phyloP scores from a whole-genome alignment of 2,113 vertebrate genomes.

The Tachycineta bicolor region DNA sequence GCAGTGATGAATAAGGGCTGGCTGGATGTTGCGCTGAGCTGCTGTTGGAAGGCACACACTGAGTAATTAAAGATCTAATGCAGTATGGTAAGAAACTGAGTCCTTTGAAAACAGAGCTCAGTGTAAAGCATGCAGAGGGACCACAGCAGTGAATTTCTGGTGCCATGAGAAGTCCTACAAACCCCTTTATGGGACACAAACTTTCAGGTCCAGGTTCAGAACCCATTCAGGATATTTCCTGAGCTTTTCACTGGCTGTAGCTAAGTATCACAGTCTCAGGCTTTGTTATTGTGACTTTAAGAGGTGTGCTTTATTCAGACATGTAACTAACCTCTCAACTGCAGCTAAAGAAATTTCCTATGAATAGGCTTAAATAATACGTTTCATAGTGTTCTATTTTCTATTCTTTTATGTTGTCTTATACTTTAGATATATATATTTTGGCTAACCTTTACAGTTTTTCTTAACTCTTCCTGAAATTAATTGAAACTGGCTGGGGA shows the following conservation, averaged over 20 bases:
- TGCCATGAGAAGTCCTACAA: background rate
- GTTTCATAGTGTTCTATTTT: background rate
- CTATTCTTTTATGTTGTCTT: background rate
- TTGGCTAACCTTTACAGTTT: background rate
- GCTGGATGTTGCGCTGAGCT: background rate
- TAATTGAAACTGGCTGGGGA: background rate
- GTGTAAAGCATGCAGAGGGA: background rate
- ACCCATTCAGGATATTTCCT: background rate
- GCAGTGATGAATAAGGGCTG: background rate
- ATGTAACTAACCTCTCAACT: background rate
- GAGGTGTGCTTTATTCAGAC: background rate
- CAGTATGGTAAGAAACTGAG: accelerated
- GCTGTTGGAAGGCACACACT: background rate
- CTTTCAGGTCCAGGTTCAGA: background rate
- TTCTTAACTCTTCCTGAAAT: background rate
- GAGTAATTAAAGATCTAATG: background rate
- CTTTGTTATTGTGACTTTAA: background rate
- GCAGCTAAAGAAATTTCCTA: background rate
- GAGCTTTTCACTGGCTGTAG: background rate
- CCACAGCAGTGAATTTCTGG: background rate
- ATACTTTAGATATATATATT: background rate
- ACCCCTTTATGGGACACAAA: background rate
- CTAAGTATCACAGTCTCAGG: background rate
- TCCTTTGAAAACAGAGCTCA: background rate
- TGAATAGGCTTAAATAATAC: background rate